These are phyloP conservation scores for Pseudopleuronectes americanus DNA, from an alignment of 2,797 vertebrate genomes.

Conservation along the genomic window DNA sequence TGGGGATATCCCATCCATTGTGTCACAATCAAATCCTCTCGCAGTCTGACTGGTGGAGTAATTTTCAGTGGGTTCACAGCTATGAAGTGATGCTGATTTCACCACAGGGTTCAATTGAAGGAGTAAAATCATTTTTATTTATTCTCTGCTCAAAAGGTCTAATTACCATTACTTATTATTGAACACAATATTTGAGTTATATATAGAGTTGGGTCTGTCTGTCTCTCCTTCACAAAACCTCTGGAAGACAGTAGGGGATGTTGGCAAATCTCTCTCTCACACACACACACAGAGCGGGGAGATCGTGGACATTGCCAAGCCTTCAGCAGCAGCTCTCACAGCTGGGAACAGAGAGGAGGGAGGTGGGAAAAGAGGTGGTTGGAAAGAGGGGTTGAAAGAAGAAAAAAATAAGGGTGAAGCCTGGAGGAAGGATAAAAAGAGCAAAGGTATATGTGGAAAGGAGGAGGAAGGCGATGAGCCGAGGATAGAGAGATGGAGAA, in stretches of 20 bases:
- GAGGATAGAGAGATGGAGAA: not conserved
- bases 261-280: constrained; percentile 43
- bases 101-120: not conserved
- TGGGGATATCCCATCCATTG: not conserved
- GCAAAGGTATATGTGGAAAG: constrained; percentile 19
- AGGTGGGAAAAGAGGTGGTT: constrained; percentile 10
- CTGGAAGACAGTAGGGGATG: constrained; percentile 67
- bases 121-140: not conserved
- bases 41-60: not conserved
- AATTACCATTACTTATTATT: constrained; percentile 10
- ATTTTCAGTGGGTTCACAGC: constrained; percentile 2
- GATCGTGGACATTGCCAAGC: constrained; percentile 54
- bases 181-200: constrained; percentile 1
- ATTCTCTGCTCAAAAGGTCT: constrained; percentile 21
- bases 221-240: constrained; percentile 73
- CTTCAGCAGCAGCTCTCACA: constrained; percentile 60
- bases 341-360: constrained; percentile 52
- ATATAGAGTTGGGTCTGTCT: constrained; percentile 18
- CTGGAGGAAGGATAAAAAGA: constrained; percentile 34
- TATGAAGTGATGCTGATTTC: constrained; percentile 22
- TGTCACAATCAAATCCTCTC: constrained; percentile 21
- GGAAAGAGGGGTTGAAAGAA: constrained; percentile 6
- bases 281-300: constrained; percentile 18
- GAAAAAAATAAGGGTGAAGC: not conserved
- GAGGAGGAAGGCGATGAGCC: constrained; percentile 1